Percentiles rank a stretch among this genome's conserved stretches.
phyloP scores from a whole-genome alignment of 2,113 vertebrate species.

The Neogobius melanostomus region DNA sequence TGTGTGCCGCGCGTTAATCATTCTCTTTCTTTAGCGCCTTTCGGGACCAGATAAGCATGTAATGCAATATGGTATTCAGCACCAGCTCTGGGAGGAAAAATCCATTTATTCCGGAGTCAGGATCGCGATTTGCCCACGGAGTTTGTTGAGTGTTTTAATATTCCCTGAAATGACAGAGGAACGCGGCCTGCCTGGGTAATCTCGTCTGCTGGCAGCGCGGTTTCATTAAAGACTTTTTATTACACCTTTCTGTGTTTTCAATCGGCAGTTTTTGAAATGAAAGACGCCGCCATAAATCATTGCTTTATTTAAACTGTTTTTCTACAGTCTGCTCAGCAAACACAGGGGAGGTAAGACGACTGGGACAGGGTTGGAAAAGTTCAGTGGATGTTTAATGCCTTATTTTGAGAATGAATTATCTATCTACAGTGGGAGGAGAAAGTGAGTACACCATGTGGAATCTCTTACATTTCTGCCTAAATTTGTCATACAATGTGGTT shows the following conservation, averaged over 20 bases:
- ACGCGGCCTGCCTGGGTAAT: slow-evolving; percentile 13
- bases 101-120: slow-evolving; percentile 31
- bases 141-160: slow-evolving; percentile 23
- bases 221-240: slow-evolving; percentile 26
- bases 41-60: slow-evolving; percentile 31
- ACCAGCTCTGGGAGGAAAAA: slow-evolving; percentile 28
- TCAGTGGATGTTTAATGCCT: not conserved
- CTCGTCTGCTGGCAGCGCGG: slow-evolving; percentile 6
- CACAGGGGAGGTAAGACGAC: not conserved
- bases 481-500: too few relatives aligned
- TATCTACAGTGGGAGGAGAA: too few relatives aligned
- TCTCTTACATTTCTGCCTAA: too few relatives aligned
- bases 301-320: slow-evolving; percentile 6
- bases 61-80: slow-evolving; percentile 43
- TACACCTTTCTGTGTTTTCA: slow-evolving; percentile 17
- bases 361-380: not conserved
- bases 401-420: not conserved
- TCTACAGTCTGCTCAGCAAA: not conserved
- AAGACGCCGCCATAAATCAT: slow-evolving; percentile 15
- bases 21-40: slow-evolving; percentile 25
- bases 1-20: slow-evolving; percentile 49
- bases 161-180: slow-evolving; percentile 22
- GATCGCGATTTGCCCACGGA: not conserved
- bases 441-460: too few relatives aligned
- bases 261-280: slow-evolving; percentile 7